These are phyloP conservation scores for Fringilla coelebs DNA, from an alignment of 2,797 vertebrate species.

Conservation along the genomic window DNA sequence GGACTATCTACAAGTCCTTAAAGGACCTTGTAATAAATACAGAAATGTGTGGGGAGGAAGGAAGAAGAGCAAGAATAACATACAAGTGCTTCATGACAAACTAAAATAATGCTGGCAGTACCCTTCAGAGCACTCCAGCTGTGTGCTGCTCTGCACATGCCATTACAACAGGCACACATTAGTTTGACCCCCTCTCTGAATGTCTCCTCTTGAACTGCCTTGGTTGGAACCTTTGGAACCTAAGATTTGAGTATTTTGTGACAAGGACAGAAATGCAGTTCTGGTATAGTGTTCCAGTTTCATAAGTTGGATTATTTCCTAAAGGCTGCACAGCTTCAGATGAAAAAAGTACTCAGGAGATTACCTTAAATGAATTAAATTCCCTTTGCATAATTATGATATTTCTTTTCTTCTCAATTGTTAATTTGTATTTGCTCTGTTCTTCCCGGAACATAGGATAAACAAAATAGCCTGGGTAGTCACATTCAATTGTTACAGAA, in stretches of 20 bases:
- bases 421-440: neutral
- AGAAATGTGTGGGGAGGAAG: neutral
- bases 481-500: neutral
- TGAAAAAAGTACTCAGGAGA: neutral
- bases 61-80: neutral
- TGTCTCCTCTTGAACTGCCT: neutral
- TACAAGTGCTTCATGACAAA: neutral
- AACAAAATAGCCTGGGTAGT: neutral
- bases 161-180: neutral
- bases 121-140: neutral
- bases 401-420: neutral
- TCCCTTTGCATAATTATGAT: neutral
- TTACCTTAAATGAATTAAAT: neutral
- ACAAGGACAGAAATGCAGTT: neutral
- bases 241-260: neutral
- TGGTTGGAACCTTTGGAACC: neutral
- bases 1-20: neutral
- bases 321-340: neutral
- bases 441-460: neutral
- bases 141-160: neutral
- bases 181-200: neutral
- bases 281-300: neutral
- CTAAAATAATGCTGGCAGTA: neutral
- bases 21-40: neutral
- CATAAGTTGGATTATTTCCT: neutral